Conservation (phyloP, 2,113 vertebrate genomes). For the Pseudonaja textilis region DNA sequence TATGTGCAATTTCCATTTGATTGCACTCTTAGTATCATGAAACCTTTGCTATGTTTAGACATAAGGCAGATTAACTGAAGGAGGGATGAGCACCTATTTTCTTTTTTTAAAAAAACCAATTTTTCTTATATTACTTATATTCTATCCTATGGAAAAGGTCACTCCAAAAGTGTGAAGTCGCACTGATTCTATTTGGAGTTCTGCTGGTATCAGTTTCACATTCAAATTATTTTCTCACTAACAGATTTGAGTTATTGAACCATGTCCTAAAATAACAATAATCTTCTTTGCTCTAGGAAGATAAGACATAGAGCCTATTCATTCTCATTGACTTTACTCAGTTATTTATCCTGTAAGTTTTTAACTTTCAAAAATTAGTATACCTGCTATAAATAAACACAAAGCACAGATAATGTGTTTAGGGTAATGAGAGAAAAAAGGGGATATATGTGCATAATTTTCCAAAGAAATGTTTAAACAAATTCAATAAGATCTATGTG, state of each 20-base stretch:
- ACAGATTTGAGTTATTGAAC: neutral
- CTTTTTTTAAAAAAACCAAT: neutral
- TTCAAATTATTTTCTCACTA: neutral
- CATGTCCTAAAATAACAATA: neutral
- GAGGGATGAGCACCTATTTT: neutral
- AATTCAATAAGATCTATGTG: neutral
- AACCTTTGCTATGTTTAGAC: neutral
- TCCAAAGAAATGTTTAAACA: neutral
- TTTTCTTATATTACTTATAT: neutral
- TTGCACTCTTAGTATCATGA: neutral
- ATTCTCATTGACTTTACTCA: neutral
- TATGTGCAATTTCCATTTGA: neutral
- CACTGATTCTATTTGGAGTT: neutral
- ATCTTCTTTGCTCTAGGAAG: neutral
- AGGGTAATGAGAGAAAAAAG: neutral
- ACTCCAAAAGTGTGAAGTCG: neutral
- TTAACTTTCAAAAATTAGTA: neutral
- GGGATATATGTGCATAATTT: constrained; percentile 21
- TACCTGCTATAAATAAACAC: constrained; percentile 7
- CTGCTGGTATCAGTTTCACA: neutral
- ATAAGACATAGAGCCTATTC: neutral
- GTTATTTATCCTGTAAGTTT: neutral
- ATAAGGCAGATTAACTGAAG: neutral
- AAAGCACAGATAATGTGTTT: neutral
- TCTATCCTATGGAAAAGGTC: neutral